phyloP scores from a whole-genome alignment of 2,888 invertebrate species.

The Hyposoter didymator region DNA sequence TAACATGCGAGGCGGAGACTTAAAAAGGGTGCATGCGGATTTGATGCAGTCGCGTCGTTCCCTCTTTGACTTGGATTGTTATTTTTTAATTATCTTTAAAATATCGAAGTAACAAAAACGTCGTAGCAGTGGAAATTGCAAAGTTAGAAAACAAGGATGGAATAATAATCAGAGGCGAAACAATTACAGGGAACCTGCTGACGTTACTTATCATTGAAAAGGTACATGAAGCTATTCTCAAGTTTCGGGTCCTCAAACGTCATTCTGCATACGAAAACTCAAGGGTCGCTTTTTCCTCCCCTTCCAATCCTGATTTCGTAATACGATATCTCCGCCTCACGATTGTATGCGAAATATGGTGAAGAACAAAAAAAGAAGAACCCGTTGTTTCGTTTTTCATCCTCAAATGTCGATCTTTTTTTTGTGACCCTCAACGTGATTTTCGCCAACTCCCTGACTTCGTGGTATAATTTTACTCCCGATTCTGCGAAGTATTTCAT shows the following conservation, averaged over 20 bases:
- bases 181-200: neutral
- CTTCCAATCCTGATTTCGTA: slow-evolving; percentile 23
- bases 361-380: slow-evolving; percentile 40
- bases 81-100: slow-evolving; percentile 2
- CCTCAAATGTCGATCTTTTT: slow-evolving; percentile 57
- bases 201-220: slow-evolving; percentile 33
- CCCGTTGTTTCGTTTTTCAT: slow-evolving; percentile 56
- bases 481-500: slow-evolving; percentile 5
- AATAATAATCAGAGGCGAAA: neutral
- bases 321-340: slow-evolving; percentile 7
- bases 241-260: slow-evolving; percentile 52
- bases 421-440: slow-evolving; percentile 39
- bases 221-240: slow-evolving; percentile 4
- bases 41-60: neutral
- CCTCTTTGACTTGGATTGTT: slow-evolving; percentile 3
- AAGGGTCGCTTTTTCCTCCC: slow-evolving; percentile 11
- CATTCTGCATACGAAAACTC: slow-evolving; percentile 43
- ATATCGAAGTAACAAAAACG: neutral
- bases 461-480: slow-evolving; percentile 43
- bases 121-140: neutral
- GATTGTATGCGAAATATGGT: slow-evolving; percentile 18
- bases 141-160: neutral
- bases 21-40: slow-evolving; percentile 26
- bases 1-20: neutral
- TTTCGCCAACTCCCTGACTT: slow-evolving; percentile 34